A percentile compares a stretch with the other conserved stretches of the same genome.
Conservation (phyloP, 2,888 invertebrate species). For the Epiblema foenella region DNA sequence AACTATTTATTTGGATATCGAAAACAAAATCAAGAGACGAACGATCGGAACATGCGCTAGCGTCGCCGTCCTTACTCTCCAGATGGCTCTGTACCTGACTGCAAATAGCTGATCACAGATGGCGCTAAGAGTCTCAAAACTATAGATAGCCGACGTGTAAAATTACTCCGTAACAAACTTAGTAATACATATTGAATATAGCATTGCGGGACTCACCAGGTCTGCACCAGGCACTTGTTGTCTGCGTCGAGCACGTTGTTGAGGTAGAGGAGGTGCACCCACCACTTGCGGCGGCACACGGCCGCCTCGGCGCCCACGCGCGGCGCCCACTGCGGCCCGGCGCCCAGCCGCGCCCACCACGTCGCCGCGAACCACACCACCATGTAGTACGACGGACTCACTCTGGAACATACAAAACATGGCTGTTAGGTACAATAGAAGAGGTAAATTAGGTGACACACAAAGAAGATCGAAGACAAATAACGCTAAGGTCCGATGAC, state of each 20-base stretch:
- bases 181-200: no score
- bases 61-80: no score
- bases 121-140: no score
- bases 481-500: neutral
- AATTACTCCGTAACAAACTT: no score
- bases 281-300: slow-evolving; percentile 74
- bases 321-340: slow-evolving; percentile 72
- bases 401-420: slow-evolving; percentile 53
- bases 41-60: no score
- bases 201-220: slow-evolving; percentile 62
- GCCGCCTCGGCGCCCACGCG: slow-evolving; percentile 68
- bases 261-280: slow-evolving; percentile 75
- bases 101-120: no score
- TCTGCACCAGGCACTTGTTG: slow-evolving; percentile 78
- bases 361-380: slow-evolving; percentile 75
- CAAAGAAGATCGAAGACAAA: no score
- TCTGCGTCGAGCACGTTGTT: slow-evolving; percentile 72
- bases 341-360: slow-evolving; percentile 72
- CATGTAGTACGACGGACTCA: slow-evolving; percentile 73
- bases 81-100: no score
- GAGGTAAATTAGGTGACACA: no score
- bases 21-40: no score
- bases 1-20: no score
- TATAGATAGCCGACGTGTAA: no score
- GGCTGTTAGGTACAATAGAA: neutral